These are phyloP conservation scores for Drosophila paramelanica DNA, from an alignment of 2,888 invertebrate species.

Conservation along the genomic window DNA sequence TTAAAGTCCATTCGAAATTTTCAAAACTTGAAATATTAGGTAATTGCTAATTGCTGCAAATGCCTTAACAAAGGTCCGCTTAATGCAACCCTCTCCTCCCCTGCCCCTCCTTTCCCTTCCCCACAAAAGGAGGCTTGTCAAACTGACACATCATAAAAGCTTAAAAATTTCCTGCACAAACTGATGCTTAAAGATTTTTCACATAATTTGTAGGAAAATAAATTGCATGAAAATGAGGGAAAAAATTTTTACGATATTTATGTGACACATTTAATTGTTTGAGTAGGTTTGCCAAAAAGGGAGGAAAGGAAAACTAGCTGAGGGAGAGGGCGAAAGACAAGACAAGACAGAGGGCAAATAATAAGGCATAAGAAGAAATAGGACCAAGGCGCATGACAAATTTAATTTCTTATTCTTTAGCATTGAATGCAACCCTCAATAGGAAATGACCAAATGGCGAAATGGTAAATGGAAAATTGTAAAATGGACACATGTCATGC, in stretches of 20 bases:
- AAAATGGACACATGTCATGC: conserved; percentile 70
- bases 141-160: conserved; percentile 47
- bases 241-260: conserved; percentile 69
- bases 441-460: background rate
- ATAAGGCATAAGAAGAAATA: conserved; percentile 39
- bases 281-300: conserved; percentile 66
- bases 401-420: conserved; percentile 78
- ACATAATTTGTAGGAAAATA: conserved; percentile 70
- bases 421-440: conserved; percentile 50
- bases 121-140: background rate
- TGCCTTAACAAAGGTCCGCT: conserved; percentile 4
- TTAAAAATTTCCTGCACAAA: conserved; percentile 13
- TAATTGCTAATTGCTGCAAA: background rate
- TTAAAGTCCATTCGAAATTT: no score
- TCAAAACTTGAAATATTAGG: background rate
- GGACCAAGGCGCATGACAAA: conserved; percentile 72
- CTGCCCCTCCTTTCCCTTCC: background rate
- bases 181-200: conserved; percentile 65
- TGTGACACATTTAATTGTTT: conserved; percentile 76
- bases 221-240: conserved; percentile 54
- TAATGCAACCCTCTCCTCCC: background rate
- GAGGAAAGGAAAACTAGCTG: background rate
- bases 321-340: conserved; percentile 1
- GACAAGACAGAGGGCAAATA: conserved; percentile 29
- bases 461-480: conserved; percentile 19